A percentile compares a stretch with the other conserved stretches of the same genome.
These are phyloP conservation scores for Buphagus erythrorhynchus DNA, from an alignment of 2,797 vertebrate species.

Conservation along the genomic window DNA sequence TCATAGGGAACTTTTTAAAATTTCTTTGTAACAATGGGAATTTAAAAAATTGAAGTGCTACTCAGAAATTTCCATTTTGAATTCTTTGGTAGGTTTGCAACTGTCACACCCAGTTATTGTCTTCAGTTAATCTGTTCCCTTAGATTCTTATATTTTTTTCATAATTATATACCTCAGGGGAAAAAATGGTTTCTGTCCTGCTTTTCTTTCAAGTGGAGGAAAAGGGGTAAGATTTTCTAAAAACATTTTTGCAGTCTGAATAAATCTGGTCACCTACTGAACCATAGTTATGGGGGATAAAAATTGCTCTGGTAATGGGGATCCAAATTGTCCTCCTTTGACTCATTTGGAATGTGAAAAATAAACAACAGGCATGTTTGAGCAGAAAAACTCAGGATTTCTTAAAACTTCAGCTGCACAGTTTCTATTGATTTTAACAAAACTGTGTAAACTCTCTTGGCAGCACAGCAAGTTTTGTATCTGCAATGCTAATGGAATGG, in stretches of 20 bases:
- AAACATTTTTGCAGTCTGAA: background rate
- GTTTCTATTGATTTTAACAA: background rate
- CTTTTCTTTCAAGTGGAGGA: background rate
- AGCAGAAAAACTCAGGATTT: background rate
- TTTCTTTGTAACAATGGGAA: background rate
- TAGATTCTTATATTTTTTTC: background rate
- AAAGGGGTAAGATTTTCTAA: background rate
- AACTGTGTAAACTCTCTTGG: background rate
- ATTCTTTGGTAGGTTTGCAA: background rate
- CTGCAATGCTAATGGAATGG: background rate
- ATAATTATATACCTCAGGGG: background rate
- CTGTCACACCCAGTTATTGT: background rate
- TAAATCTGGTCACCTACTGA: background rate
- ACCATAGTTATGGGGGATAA: background rate
- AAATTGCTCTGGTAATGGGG: background rate
- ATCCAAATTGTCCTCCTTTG: background rate
- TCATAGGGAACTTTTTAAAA: background rate
- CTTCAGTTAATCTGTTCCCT: background rate
- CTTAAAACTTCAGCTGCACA: background rate
- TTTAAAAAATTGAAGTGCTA: fast-evolving
- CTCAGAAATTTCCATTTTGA: background rate
- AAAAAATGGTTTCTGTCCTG: background rate
- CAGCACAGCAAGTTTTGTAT: background rate
- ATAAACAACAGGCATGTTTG: background rate
- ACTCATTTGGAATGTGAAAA: background rate